Base-by-base conservation (phyloP, 2,113 vertebrate genomes). In the Passer domesticus region DNA sequence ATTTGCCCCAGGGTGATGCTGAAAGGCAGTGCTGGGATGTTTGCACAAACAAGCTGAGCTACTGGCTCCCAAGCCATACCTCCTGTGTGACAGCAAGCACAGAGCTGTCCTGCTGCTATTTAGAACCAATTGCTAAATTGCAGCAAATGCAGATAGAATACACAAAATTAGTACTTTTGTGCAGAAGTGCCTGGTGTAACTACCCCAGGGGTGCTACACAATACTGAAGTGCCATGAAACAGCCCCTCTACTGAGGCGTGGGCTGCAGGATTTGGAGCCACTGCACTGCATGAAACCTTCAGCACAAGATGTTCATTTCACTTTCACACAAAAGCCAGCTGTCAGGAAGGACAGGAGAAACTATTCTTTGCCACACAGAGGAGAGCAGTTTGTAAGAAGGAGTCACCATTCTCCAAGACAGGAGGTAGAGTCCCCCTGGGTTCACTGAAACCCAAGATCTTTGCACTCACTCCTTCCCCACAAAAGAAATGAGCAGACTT, bases 11-110 rank as follows among this genome's bases (percentile, higher is more conserved):
- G 30, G 47, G 43, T 0, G 14, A 74, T 23, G 39, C 47, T 58
- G 25, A 76, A 91, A 85, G 62, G 53, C 68, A 35, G 30, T 23
- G 41, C 62, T 92, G 87, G 47, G 82, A 83, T 5, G 1, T 62
- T 80, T 52, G 37, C 53, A 70, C 21, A 66, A 69, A 68, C 3
- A 59, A 39, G 16, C 55, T 46, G 18, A 44, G 66, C 66, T 89
- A 8, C 55, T 55, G 47, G 35, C 44, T 87, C 59, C 31, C 19
- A 19, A 77, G 35, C 28, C 24, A 11, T 10, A 24, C 2, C 10
- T 16, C 0, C 0, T 22, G 55, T 35, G 44, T 1, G 3, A 53
- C 33, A 83, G 56, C 31, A 43, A 68, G 43, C 68, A 82, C 52
- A 89, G n/a, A 73, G 20, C 78, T 75, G 28, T 50, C 16, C 70